Conservation (phyloP, 2,888 invertebrate genomes). For the Nasonia oneida region DNA sequence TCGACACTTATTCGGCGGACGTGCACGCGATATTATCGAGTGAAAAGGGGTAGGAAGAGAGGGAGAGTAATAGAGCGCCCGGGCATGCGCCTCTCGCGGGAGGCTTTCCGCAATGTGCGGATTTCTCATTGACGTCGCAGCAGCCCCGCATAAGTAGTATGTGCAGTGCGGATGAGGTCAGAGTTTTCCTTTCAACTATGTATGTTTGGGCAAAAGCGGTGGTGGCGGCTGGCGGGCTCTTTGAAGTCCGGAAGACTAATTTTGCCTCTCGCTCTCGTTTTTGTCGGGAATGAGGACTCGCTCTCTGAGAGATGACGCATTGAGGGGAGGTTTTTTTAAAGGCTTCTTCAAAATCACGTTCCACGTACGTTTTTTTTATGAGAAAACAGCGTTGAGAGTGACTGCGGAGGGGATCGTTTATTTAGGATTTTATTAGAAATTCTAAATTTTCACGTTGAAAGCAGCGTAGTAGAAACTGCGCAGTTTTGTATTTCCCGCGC, state of each 20-base stretch:
- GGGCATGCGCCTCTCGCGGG: slow-evolving; percentile 44
- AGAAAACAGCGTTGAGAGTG: no score
- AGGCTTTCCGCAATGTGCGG: slow-evolving; percentile 10
- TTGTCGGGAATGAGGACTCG: no score
- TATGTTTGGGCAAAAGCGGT: no score
- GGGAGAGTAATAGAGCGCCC: not conserved
- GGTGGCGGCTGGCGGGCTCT: not conserved
- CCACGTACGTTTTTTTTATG: no score
- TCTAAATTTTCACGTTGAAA: not conserved
- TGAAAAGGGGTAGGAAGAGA: slow-evolving; percentile 19
- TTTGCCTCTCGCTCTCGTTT: no score
- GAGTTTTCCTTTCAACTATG: no score
- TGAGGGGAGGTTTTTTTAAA: no score
- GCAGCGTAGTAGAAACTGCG: not conserved
- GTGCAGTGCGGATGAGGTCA: not conserved
- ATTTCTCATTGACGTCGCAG: slow-evolving; percentile 26
- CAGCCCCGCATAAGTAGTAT: not conserved
- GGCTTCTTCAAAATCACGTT: no score
- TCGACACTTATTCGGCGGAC: slow-evolving; percentile 20
- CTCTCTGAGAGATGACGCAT: no score
- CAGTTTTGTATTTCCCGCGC: not conserved
- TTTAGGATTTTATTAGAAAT: no score
- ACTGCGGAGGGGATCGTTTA: no score
- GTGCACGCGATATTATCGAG: slow-evolving; percentile 36
- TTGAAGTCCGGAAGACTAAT: not conserved